These are phyloP conservation scores for Protodeltote pygarga DNA, from an alignment of 2,888 invertebrate genomes.

Conservation along the genomic window DNA sequence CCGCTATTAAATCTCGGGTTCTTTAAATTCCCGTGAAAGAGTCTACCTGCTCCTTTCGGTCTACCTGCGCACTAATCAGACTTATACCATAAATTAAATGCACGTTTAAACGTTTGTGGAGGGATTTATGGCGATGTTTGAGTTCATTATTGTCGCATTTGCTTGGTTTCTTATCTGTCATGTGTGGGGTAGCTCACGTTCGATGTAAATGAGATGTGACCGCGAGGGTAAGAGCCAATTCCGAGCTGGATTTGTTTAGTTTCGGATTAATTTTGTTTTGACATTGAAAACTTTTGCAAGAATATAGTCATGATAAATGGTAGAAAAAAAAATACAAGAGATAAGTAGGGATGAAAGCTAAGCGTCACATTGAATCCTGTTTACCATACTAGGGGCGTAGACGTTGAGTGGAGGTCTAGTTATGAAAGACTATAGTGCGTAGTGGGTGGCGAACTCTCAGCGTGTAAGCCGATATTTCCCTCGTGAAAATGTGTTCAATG, in stretches of 20 bases:
- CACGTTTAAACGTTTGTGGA: conserved; percentile 59
- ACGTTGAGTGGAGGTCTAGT: conserved; percentile 57
- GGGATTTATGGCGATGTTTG: conserved; percentile 68
- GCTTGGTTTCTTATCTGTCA: conserved; percentile 56
- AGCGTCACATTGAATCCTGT: too few relatives aligned
- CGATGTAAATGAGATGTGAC: conserved; percentile 18
- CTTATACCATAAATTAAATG: conserved; percentile 77
- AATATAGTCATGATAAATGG: too few relatives aligned
- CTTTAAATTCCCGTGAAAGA: conserved; percentile 72
- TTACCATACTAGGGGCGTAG: conserved; percentile 65
- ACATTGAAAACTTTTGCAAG: too few relatives aligned
- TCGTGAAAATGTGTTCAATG: conserved; percentile 83
- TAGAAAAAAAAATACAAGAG: too few relatives aligned
- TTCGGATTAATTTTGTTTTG: conserved; percentile 45
- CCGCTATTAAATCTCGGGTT: conserved; percentile 43
- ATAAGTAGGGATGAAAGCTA: too few relatives aligned
- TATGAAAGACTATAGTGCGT: conserved; percentile 59
- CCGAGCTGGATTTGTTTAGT: conserved; percentile 8
- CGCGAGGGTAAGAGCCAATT: conserved; percentile 18
- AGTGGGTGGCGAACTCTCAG: conserved; percentile 78
- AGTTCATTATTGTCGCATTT: conserved; percentile 77
- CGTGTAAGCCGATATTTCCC: conserved; percentile 84
- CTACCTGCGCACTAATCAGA: conserved; percentile 78
- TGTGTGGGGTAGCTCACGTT: conserved; percentile 38
- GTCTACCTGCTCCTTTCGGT: conserved; percentile 68